A percentile compares a stretch with the other conserved stretches of the same genome.
phyloP scores from a whole-genome alignment of 2,113 vertebrate species.

The Megaceryle maxima region DNA sequence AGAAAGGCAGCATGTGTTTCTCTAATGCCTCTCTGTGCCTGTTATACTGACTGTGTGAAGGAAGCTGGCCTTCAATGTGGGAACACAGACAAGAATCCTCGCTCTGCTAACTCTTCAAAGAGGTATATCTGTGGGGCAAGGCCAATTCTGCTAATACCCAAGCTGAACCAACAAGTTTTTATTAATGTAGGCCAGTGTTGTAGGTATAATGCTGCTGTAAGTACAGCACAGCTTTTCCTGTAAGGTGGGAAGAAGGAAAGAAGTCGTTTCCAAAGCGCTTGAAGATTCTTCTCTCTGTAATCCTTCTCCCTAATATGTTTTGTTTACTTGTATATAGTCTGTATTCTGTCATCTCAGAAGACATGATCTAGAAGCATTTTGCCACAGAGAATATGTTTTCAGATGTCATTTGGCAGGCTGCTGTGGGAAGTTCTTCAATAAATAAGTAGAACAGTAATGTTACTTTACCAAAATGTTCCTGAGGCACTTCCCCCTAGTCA shows the following conservation, averaged over 20 bases:
- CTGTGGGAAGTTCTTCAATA: not conserved
- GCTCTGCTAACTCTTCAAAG: not conserved
- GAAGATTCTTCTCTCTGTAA: not conserved
- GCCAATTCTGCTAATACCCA: not conserved
- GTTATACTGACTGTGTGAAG: not conserved
- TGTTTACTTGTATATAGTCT: not conserved
- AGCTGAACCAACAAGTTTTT: not conserved
- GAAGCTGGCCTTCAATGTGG: not conserved
- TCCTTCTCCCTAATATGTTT: not conserved
- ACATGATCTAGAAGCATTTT: not conserved
- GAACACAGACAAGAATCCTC: not conserved
- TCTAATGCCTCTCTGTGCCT: not conserved
- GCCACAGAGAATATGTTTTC: not conserved
- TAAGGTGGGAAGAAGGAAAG: not conserved
- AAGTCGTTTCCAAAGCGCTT: not conserved
- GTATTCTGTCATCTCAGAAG: not conserved
- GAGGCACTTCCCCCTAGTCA: not conserved
- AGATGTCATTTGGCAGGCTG: not conserved
- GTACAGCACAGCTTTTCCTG: not conserved
- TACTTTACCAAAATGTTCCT: not conserved
- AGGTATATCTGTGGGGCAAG: not conserved
- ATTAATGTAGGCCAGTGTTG: not conserved
- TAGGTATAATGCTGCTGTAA: not conserved
- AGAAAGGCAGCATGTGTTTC: not conserved
- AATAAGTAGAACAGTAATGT: not conserved